phyloP scores from a whole-genome alignment of 2,888 invertebrate genomes.

The Cremastinae sp. region DNA sequence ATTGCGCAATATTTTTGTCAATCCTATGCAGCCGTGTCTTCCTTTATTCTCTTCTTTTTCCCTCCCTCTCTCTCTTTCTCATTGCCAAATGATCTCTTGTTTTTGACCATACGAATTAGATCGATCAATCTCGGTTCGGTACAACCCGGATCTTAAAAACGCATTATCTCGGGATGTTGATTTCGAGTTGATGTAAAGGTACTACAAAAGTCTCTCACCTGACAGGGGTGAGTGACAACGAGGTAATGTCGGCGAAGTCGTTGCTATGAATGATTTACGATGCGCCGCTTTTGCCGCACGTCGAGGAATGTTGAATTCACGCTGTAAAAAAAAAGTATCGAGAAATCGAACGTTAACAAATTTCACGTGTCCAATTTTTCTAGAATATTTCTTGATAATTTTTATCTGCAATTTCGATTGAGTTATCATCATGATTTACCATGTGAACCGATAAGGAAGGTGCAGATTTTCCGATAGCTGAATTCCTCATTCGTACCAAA shows the following conservation, averaged over 20 bases:
- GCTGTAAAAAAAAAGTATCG: conserved; percentile 69
- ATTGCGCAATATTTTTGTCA: conserved; percentile 63
- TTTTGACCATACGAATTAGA: conserved; percentile 47
- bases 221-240: conserved; percentile 90
- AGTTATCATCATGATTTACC: conserved; percentile 81
- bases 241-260: conserved; percentile 87
- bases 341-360: neutral
- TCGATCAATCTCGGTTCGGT: conserved; percentile 28
- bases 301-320: conserved; percentile 80
- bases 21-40: conserved; percentile 41
- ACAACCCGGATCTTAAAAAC: too few relatives aligned
- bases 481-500: conserved; percentile 92
- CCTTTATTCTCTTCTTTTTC: conserved; percentile 40
- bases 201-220: conserved; percentile 75
- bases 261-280: conserved; percentile 88
- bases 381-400: neutral
- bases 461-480: conserved; percentile 95
- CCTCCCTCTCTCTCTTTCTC: too few relatives aligned
- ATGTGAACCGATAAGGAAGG: conserved; percentile 91
- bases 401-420: neutral
- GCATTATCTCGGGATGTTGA: too few relatives aligned
- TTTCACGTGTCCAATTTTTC: neutral
- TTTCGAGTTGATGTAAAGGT: conserved; percentile 3
- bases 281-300: conserved; percentile 84
- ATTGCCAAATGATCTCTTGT: conserved; percentile 60